These are phyloP conservation scores for Drosophila rellima DNA, from an alignment of 2,888 invertebrate species.

Conservation along the genomic window DNA sequence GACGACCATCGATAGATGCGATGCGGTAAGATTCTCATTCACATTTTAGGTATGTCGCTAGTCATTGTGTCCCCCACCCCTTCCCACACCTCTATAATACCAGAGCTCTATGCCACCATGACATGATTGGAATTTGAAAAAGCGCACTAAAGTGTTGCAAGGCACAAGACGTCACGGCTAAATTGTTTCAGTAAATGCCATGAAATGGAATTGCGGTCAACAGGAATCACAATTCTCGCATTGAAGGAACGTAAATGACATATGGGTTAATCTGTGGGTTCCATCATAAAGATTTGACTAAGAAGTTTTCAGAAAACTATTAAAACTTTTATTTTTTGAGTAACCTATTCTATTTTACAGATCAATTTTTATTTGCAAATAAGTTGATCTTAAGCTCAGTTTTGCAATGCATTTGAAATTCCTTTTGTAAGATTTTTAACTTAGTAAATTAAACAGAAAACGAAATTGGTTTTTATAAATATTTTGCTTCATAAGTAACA, in stretches of 20 bases:
- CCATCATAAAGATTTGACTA: no score
- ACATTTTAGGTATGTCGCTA: slow-evolving; percentile 25
- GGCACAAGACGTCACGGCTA: slow-evolving; percentile 9
- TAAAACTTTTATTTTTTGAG: no score
- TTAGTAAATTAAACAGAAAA: no score
- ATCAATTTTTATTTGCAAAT: no score
- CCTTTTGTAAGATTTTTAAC: no score
- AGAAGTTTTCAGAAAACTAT: no score
- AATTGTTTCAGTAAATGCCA: slow-evolving; percentile 37
- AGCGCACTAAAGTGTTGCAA: slow-evolving; percentile 37
- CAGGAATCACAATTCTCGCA: not conserved
- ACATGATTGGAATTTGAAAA: slow-evolving; percentile 60
- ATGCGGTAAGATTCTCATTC: slow-evolving; percentile 31
- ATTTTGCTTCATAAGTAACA: no score
- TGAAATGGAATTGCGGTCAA: slow-evolving; percentile 7
- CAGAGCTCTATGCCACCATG: not conserved
- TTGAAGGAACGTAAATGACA: slow-evolving; percentile 1
- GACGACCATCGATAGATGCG: slow-evolving; percentile 29
- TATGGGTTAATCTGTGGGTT: not conserved
- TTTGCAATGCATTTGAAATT: no score
- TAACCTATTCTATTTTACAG: no score
- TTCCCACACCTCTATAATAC: no score
- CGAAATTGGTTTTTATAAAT: no score
- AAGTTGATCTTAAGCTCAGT: no score
- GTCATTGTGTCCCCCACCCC: slow-evolving; percentile 25